Evolutionary conservation across 2,888 invertebrate species (phyloP), one percentile per base, ranked within the genome.

Genomic region (Andrena dorsata): DNA sequence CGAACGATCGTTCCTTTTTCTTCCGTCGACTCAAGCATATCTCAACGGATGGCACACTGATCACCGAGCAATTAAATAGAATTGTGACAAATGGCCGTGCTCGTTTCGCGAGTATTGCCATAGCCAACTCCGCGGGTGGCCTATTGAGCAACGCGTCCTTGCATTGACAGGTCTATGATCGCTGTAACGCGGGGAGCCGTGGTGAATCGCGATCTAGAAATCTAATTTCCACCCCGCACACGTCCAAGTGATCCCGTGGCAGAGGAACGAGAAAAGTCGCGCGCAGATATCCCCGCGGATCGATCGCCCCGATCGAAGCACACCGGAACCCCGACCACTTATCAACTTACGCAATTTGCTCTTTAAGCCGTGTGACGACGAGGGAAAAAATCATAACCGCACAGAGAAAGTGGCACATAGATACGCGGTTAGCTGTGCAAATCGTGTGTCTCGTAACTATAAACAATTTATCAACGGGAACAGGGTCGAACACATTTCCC

Each of bases 321-420:
- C 77, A 75, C 63, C 71, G 70, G 68, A 81, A 83, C 71, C 78
- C 30, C 80, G 71, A 58, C 68, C 58, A 72, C 74, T 86, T 80
- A 84, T 84, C 76, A 82, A 71, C 65, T 85, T 87, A 85, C 68
- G 76, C 77, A 86, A 86, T 73, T 80, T 49, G 63, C 51, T 79
- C 76, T 83, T 76, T 74, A 69, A 58, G 73, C 26, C 58, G 64
- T 53, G n/a, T 47, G 41, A 74, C 69, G 28, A 26, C 26, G 47
- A n/a, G 32, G 32, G 26, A 68, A 86, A 80, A 77, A 76, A 76
- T 73, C 66, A 66, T 49, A 66, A 76, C 66, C 76, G 66, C 49
- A 51, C 68, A 71, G 86, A 83, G 88, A 88, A 88, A 88, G 88
- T 78, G 65, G 76, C 63, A 65, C 60, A 78, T 76, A 88, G 88